Conservation (phyloP, 2,888 invertebrate species). For the Plusia festucae region DNA sequence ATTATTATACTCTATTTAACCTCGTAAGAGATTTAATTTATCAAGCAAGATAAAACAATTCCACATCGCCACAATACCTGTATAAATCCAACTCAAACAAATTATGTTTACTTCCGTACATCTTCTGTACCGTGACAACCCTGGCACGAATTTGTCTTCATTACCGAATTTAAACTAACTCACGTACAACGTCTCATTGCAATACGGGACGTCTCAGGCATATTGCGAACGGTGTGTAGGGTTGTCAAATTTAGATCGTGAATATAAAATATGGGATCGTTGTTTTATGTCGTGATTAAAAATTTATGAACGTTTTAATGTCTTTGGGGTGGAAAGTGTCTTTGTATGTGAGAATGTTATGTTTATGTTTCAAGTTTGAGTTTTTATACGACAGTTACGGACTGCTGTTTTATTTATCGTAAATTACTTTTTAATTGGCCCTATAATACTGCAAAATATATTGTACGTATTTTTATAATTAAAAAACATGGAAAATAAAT, state of each 20-base stretch:
- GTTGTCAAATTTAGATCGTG: conserved; percentile 24
- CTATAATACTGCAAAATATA: no score
- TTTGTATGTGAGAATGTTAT: neutral
- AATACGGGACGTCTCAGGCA: conserved; percentile 35
- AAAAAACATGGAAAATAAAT: no score
- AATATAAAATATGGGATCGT: conserved; percentile 7
- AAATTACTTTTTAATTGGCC: neutral
- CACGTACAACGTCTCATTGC: conserved; percentile 42
- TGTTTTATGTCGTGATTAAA: conserved; percentile 21
- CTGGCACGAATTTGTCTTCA: conserved; percentile 47
- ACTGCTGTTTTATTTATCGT: conserved; percentile 1
- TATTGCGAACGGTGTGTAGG: conserved; percentile 30
- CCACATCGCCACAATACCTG: neutral
- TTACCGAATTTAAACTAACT: conserved; percentile 55
- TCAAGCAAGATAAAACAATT: neutral
- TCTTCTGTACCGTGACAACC: conserved; percentile 21
- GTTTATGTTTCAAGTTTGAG: neutral
- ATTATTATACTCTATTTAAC: neutral
- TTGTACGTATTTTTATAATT: no score
- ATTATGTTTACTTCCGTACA: conserved; percentile 39
- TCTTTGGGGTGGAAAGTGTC: neutral
- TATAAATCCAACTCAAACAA: conserved; percentile 23
- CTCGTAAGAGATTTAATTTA: neutral
- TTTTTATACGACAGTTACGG: neutral
- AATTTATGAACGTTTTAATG: conserved; percentile 30